phyloP scores from a whole-genome alignment of 1,140 invertebrate species.

The Drosophila azteca region DNA sequence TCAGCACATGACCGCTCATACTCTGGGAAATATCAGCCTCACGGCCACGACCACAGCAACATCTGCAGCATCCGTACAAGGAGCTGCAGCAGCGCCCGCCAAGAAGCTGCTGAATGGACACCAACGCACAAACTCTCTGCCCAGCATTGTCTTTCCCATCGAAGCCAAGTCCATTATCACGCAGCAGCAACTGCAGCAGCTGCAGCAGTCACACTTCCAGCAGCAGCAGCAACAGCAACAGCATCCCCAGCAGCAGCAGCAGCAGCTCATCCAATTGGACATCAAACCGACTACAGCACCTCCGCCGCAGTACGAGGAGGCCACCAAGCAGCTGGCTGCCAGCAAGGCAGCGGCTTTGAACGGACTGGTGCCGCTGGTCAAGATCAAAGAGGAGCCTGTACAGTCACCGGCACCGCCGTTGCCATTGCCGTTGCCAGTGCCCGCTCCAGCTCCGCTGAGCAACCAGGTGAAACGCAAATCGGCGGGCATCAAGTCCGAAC shows the following conservation, averaged over 20 bases:
- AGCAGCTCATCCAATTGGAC: conserved; percentile 82
- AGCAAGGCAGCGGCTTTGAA: conserved; percentile 66
- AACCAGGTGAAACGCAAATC: conserved; percentile 80
- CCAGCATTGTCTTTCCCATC: conserved; percentile 78
- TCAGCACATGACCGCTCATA: conserved; percentile 81
- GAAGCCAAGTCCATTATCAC: conserved; percentile 74
- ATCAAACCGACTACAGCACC: conserved; percentile 79
- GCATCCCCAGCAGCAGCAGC: conserved; percentile 60
- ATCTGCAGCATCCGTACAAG: conserved; percentile 21
- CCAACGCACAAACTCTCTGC: conserved; percentile 77
- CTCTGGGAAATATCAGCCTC: conserved; percentile 75
- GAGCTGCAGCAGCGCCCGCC: conserved; percentile 22
- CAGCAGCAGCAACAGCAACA: conserved; percentile 48
- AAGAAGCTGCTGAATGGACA: conserved; percentile 81
- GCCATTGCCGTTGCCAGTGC: conserved; percentile 7
- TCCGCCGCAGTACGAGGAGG: conserved; percentile 89
- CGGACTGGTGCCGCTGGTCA: conserved; percentile 57
- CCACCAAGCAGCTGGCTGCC: conserved; percentile 86
- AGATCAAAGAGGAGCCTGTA: conserved; percentile 76
- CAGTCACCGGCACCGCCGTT: conserved; percentile 31
- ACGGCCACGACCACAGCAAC: conserved; percentile 68
- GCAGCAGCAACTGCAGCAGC: conserved; percentile 68
- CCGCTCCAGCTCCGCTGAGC: conserved; percentile 30
- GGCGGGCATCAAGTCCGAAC: conserved; percentile 90
- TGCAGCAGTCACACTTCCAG: conserved; percentile 60